A percentile compares a stretch with the other conserved stretches of the same genome.
These are phyloP conservation scores for Cephus runcator DNA, from an alignment of 2,888 invertebrate species.

Conservation along the genomic window DNA sequence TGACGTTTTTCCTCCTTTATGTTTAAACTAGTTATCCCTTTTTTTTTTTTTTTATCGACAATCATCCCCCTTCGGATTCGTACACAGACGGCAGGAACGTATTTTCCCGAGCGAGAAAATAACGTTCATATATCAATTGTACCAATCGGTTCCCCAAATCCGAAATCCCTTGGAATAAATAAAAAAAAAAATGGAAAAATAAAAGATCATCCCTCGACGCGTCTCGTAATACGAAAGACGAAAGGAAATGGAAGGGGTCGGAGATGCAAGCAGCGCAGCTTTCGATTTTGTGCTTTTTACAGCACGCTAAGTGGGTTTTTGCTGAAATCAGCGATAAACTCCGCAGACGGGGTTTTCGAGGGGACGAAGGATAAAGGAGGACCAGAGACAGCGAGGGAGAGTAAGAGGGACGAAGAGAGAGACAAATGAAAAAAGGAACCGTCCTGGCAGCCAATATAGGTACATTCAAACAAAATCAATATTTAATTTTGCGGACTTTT, in stretches of 20 bases:
- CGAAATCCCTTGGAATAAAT: background rate
- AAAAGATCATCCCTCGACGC: background rate
- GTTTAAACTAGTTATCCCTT: too few relatives aligned
- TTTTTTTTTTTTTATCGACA: too few relatives aligned
- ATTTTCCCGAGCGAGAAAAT: too few relatives aligned
- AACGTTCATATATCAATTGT: too few relatives aligned
- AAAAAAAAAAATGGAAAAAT: background rate
- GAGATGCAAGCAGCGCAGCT: background rate
- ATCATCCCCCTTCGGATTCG: too few relatives aligned
- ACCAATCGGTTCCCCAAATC: too few relatives aligned
- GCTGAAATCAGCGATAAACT: conserved; percentile 33
- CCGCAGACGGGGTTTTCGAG: background rate
- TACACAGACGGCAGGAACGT: too few relatives aligned
- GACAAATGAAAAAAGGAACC: background rate
- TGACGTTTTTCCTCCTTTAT: background rate
- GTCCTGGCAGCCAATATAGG: conserved; percentile 2
- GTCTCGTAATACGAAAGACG: too few relatives aligned
- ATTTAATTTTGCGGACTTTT: conserved; percentile 46
- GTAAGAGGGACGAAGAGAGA: background rate
- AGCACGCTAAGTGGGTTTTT: conserved; percentile 36
- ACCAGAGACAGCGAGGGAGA: too few relatives aligned
- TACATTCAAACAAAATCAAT: conserved; percentile 41
- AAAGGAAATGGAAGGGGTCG: too few relatives aligned
- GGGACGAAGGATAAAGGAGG: too few relatives aligned
- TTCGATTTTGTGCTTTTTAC: conserved; percentile 19